Conservation (phyloP, 2,113 vertebrate genomes). For the Chionis minor region DNA sequence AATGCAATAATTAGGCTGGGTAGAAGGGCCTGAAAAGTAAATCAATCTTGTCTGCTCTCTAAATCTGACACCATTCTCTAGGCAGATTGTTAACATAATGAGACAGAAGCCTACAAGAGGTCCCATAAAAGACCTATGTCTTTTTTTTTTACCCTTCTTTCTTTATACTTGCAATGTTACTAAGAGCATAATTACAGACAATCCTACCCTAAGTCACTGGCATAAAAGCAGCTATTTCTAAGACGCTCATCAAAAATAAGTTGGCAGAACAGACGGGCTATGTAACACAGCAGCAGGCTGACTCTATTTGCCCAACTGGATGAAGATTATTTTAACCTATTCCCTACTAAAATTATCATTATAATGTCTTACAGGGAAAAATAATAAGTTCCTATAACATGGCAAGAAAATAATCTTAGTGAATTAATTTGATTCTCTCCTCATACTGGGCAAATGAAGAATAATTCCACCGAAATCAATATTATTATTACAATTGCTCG, state of each 20-base stretch:
- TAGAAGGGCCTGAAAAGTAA: slow-evolving; percentile 78
- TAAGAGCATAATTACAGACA: slow-evolving; percentile 70
- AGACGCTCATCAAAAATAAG: slow-evolving; percentile 61
- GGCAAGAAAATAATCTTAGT: slow-evolving; percentile 20
- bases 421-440: slow-evolving; percentile 45
- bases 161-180: slow-evolving; percentile 64
- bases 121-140: slow-evolving; percentile 58
- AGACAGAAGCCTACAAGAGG: slow-evolving; percentile 73
- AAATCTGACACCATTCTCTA: slow-evolving; percentile 76
- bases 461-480: not conserved
- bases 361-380: slow-evolving; percentile 51
- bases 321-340: slow-evolving; percentile 64
- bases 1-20: slow-evolving; percentile 78
- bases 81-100: slow-evolving; percentile 81
- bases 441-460: slow-evolving; percentile 35
- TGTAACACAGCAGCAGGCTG: slow-evolving; percentile 41
- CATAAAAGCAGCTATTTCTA: slow-evolving; percentile 58
- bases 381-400: slow-evolving; percentile 5
- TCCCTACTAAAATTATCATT: slow-evolving; percentile 47
- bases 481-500: not conserved
- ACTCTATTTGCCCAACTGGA: slow-evolving; percentile 37
- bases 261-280: slow-evolving; percentile 66
- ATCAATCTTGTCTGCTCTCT: slow-evolving; percentile 75
- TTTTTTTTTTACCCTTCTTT: not conserved
- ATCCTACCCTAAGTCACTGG: slow-evolving; percentile 53